These are phyloP conservation scores for Trachemys scripta DNA, from an alignment of 2,113 vertebrate genomes.

Conservation along the genomic window DNA sequence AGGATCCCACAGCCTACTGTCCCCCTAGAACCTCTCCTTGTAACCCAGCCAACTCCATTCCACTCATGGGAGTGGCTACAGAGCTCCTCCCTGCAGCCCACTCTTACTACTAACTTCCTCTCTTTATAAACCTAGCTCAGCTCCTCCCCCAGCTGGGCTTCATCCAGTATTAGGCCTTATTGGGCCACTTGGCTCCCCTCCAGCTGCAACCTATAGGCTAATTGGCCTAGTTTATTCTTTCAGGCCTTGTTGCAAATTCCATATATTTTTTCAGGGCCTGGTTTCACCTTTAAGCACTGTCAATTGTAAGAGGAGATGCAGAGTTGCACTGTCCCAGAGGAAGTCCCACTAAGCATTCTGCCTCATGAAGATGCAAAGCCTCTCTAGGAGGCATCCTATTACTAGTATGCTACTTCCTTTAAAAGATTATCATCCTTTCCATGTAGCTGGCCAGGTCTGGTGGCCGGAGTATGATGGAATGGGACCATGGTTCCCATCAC, in stretches of 20 bases:
- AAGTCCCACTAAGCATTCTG: background rate
- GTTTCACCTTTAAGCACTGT: background rate
- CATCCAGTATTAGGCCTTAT: background rate
- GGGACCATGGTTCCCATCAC: background rate
- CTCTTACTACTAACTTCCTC: too few relatives aligned
- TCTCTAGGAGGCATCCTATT: background rate
- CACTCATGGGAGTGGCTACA: too few relatives aligned
- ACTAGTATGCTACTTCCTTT: background rate
- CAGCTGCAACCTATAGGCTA: too few relatives aligned
- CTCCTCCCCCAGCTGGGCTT: background rate
- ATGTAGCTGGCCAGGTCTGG: background rate
- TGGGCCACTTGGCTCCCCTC: too few relatives aligned
- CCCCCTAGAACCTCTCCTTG: too few relatives aligned
- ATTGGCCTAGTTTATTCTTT: background rate
- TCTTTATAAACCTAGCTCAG: too few relatives aligned
- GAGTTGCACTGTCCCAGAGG: fast-evolving
- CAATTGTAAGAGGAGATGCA: background rate
- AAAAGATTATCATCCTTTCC: background rate
- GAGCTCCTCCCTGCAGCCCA: too few relatives aligned
- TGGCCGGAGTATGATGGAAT: background rate
- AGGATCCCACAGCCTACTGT: too few relatives aligned
- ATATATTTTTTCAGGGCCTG: background rate
- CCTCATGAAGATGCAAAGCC: background rate
- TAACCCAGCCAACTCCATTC: too few relatives aligned
- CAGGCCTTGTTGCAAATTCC: background rate